These are phyloP conservation scores for Hetaerina titia DNA, from an alignment of 2,888 invertebrate species.

Conservation along the genomic window DNA sequence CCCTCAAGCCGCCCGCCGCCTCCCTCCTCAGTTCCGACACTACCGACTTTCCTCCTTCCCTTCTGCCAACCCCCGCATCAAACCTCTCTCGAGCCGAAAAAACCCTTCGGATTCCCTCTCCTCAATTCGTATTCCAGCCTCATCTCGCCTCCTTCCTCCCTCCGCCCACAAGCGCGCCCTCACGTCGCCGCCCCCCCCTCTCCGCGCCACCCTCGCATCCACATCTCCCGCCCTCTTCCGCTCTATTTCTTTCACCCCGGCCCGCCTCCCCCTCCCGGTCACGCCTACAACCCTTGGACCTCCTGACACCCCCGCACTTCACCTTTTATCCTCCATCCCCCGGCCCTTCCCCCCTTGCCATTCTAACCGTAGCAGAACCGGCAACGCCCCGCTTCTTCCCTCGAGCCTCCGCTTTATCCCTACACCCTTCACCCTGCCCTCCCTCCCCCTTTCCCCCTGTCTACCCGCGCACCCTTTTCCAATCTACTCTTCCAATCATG, in stretches of 20 bases:
- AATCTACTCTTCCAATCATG: constrained; percentile 28
- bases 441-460: not conserved
- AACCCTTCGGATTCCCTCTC: constrained; percentile 19
- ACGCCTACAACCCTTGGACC: constrained; percentile 30
- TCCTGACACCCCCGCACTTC: constrained; percentile 34
- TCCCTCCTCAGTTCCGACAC: not conserved
- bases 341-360: not conserved
- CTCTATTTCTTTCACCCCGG: not conserved
- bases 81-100: not conserved
- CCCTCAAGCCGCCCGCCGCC: not conserved
- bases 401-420: not conserved
- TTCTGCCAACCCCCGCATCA: not conserved
- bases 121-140: constrained; percentile 24
- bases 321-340: not conserved
- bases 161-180: not conserved
- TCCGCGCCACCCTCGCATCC: not conserved
- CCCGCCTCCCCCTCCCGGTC: not conserved
- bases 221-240: not conserved
- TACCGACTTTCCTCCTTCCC: not conserved
- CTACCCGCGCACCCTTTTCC: not conserved
- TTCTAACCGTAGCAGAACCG: not conserved
- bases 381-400: not conserved
- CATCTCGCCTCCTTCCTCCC: constrained; percentile 13
- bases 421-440: not conserved
- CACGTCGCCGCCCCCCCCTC: not conserved